A percentile compares a stretch with the other conserved stretches of the same genome.
Conservation (phyloP, 2,113 vertebrate species). For the Sylvia atricapilla region DNA sequence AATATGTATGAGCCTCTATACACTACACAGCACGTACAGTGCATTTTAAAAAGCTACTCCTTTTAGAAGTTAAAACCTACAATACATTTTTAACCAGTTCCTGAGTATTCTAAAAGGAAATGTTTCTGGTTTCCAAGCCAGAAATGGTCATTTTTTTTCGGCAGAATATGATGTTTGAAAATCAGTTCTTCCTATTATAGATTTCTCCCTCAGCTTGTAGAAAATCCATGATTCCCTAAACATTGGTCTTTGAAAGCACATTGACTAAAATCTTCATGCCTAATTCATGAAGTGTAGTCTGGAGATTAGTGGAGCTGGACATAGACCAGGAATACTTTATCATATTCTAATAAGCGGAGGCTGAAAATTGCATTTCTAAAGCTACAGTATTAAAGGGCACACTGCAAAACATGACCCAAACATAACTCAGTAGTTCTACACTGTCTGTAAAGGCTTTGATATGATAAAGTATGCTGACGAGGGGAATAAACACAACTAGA, state of each 20-base stretch:
- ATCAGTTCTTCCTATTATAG: slow-evolving; percentile 85
- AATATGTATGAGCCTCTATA: slow-evolving; percentile 32
- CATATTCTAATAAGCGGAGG: slow-evolving; percentile 98
- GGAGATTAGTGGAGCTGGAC: slow-evolving; percentile 84
- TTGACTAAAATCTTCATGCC: slow-evolving; percentile 91
- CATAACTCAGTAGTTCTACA: slow-evolving; percentile 86
- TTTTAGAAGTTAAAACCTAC: slow-evolving; percentile 51
- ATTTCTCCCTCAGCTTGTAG: slow-evolving; percentile 84
- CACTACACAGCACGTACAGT: not conserved
- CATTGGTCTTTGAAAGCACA: slow-evolving; percentile 84
- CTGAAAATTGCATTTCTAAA: slow-evolving; percentile 99
- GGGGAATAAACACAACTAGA: slow-evolving; percentile 88
- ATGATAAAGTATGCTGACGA: slow-evolving; percentile 98
- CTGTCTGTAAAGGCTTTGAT: slow-evolving; percentile 89
- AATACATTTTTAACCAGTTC: slow-evolving; percentile 61
- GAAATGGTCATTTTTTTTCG: slow-evolving; percentile 77
- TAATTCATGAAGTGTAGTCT: slow-evolving; percentile 89
- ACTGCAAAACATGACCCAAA: slow-evolving; percentile 90
- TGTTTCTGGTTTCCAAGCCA: slow-evolving; percentile 74
- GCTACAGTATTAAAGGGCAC: slow-evolving; percentile 96
- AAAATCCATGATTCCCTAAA: slow-evolving; percentile 89
- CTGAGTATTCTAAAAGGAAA: slow-evolving; percentile 69
- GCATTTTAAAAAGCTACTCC: slow-evolving; percentile 52
- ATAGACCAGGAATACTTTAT: slow-evolving; percentile 92
- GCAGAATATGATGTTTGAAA: slow-evolving; percentile 83